Base-by-base conservation (phyloP, 1,140 invertebrate genomes). In the Goniozus legneri region DNA sequence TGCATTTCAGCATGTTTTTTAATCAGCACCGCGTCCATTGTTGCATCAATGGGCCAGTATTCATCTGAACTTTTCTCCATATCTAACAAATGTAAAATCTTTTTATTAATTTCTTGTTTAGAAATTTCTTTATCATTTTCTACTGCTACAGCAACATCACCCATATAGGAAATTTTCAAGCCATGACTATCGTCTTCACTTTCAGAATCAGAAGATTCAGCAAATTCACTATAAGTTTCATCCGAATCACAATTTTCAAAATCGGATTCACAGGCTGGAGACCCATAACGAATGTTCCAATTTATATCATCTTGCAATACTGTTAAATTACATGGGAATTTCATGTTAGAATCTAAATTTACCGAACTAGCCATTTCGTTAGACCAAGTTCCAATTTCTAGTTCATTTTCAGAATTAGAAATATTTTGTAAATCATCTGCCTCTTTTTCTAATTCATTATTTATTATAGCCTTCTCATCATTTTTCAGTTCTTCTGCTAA, bases 301-400 rank as follows among this genome's bases (percentile, higher is more conserved):
- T 53, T 54, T 19, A 65, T 69, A 22, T 65, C 52, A 21, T 62
- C 46, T 18, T 67, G 40, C 2, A 71, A 45, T 4, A 65, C 60
- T 1, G 55, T 62, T 0, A 70, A 40, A 33, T 69, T 64, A 3
- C 59, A 21, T 1, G 67, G 60, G 42, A 71, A 64, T 24, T 65
- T 45, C 13, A 60, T 50, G 1, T 61, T 46, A 0, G 41, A 22
- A 27, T 56, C 55, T 8, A 67, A 69, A 22, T 54, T 53, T 44
- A 65, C 61, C 0, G 65, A 46, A 38, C 52, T 57, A 0, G 87
- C 86, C 89, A 93, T 91, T 14, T 92, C 89, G 69, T 92, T 94
- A 1, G 86, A 88, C 91, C 90, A 94, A 0, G 86, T 92, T n/a
- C 90, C 90, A 44, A 94, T 92, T 69, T 91, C 89, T 58, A 91